Conservation (phyloP, 2,797 vertebrate species). For the Benthosema pterotum region DNA sequence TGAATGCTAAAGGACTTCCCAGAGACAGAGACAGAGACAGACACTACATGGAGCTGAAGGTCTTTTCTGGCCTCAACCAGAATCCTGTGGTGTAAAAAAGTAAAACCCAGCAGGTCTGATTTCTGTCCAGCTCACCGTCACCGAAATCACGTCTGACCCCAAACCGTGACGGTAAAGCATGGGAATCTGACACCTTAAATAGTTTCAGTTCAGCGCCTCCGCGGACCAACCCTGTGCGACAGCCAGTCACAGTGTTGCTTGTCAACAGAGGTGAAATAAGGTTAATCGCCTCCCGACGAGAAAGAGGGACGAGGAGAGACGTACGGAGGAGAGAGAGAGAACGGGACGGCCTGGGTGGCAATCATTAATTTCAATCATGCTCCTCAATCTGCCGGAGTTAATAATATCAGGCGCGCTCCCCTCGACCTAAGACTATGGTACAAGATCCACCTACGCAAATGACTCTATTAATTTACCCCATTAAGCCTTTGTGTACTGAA, state of each 20-base stretch:
- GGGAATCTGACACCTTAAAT: slow-evolving; percentile 1
- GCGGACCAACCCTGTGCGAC: slow-evolving; percentile 2
- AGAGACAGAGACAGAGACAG: slow-evolving; percentile 6
- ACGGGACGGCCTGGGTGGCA: slow-evolving; percentile 8
- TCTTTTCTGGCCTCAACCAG: slow-evolving; percentile 23
- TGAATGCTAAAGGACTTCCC: slow-evolving; percentile 30
- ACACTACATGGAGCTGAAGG: not conserved
- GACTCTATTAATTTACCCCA: slow-evolving; percentile 63
- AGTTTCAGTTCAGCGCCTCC: slow-evolving; percentile 8
- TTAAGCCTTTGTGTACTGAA: no score
- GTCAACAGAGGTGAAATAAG: not conserved
- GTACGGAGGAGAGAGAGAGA: no score
- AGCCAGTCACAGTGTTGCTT: not conserved
- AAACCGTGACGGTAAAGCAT: slow-evolving; percentile 4
- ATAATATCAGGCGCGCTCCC: slow-evolving; percentile 59
- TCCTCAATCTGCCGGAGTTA: slow-evolving; percentile 66
- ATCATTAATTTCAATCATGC: slow-evolving; percentile 68
- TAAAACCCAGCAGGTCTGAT: slow-evolving; percentile 15
- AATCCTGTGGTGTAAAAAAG: slow-evolving; percentile 22
- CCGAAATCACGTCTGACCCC: slow-evolving; percentile 17
- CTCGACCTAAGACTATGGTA: slow-evolving; percentile 49
- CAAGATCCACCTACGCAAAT: slow-evolving; percentile 60
- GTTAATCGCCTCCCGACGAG: slow-evolving; percentile 11
- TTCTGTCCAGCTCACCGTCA: slow-evolving; percentile 19
- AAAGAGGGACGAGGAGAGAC: no score